A percentile compares a stretch with the other conserved stretches of the same genome.
Conservation (phyloP, 1,140 invertebrate species). For the Brachionus paranguensis region DNA sequence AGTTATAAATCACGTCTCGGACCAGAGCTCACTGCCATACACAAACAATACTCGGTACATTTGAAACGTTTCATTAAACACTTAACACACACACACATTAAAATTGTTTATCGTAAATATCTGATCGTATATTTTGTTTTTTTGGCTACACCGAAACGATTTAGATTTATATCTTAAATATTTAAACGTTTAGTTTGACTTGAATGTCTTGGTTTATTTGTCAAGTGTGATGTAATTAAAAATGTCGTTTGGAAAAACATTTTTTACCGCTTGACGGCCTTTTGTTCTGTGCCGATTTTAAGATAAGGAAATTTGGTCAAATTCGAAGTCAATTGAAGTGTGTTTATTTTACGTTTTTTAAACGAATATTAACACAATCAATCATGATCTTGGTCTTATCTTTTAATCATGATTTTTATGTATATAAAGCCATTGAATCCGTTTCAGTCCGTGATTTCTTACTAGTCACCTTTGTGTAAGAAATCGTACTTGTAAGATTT, state of each 20-base stretch:
- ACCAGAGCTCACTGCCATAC: neutral
- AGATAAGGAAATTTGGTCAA: conserved; percentile 26
- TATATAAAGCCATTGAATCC: neutral
- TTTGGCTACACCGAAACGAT: neutral
- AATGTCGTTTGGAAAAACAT: neutral
- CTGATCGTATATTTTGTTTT: neutral
- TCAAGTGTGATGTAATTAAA: conserved; percentile 29
- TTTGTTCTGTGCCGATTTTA: neutral
- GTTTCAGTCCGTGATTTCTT: neutral
- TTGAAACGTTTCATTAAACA: neutral
- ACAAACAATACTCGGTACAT: conserved; percentile 4
- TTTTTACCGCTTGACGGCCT: neutral
- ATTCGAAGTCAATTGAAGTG: conserved; percentile 6
- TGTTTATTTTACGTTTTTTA: conserved; percentile 14
- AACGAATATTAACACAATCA: neutral
- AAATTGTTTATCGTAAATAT: conserved; percentile 1
- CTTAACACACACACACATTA: neutral
- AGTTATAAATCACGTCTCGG: neutral
- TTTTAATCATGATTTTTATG: neutral
- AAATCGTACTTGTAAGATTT: neutral
- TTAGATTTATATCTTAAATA: conserved; percentile 26
- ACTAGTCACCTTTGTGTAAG: neutral
- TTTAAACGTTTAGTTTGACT: neutral
- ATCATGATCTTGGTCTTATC: neutral
- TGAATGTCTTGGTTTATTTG: neutral